Percentiles rank a stretch among this genome's conserved stretches.
Conservation (phyloP, 2,797 vertebrate genomes). For the Rhinophrynus dorsalis region DNA sequence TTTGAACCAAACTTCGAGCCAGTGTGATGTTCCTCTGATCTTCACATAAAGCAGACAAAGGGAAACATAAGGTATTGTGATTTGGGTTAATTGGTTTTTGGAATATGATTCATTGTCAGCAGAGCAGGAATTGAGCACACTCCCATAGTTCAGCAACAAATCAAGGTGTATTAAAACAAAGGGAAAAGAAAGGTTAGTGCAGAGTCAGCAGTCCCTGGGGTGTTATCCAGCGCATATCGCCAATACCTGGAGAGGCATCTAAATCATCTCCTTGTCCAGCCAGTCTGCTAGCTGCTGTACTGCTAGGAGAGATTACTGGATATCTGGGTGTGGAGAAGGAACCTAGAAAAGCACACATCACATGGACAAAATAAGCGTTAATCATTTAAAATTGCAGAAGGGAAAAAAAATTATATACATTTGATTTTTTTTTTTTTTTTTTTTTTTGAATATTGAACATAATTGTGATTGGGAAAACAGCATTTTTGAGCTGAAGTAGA, state of each 20-base stretch:
- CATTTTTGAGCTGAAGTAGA: no score
- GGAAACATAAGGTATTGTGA: background rate
- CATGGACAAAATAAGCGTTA: background rate
- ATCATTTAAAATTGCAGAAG: background rate
- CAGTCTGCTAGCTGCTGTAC: slow-evolving; percentile 84
- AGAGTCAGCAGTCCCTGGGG: slow-evolving; percentile 59
- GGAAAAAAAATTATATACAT: no score
- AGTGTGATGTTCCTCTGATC: slow-evolving; percentile 12
- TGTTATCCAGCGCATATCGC: slow-evolving; percentile 62
- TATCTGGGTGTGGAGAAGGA: slow-evolving; percentile 81
- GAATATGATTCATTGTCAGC: no score
- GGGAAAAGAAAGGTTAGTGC: slow-evolving; percentile 56
- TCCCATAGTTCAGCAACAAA: slow-evolving; percentile 50
- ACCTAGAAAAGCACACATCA: slow-evolving; percentile 77
- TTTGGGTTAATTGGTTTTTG: slow-evolving; percentile 5
- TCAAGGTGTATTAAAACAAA: slow-evolving; percentile 34
- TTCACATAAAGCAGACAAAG: background rate
- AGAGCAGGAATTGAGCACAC: background rate
- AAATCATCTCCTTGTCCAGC: slow-evolving; percentile 84
- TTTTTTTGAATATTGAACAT: no score
- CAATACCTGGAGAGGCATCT: slow-evolving; percentile 80
- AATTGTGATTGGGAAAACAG: no score
- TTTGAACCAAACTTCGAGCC: background rate
- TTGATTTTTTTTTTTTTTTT: no score
- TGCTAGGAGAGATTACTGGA: slow-evolving; percentile 86